phyloP scores from a whole-genome alignment of 2,888 invertebrate species.

The Agrilus biguttatus region DNA sequence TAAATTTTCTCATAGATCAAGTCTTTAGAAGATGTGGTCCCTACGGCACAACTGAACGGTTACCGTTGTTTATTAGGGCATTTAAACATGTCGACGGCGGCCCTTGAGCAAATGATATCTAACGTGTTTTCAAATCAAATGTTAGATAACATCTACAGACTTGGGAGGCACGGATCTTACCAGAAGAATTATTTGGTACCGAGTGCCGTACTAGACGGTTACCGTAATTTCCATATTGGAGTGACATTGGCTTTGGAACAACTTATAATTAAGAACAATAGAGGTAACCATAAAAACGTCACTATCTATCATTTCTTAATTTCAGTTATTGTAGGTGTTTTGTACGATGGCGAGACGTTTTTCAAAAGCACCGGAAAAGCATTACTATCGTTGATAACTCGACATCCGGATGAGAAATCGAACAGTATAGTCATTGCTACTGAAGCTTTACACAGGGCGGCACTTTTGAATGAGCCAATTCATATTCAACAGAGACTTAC shows the following conservation, averaged over 20 bases:
- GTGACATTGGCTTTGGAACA: conserved; percentile 27
- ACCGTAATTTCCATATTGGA: conserved; percentile 25
- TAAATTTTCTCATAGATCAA: background rate
- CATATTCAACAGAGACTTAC: conserved; percentile 53
- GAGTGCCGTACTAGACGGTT: conserved; percentile 20
- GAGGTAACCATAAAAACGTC: conserved; percentile 14
- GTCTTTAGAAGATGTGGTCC: no score
- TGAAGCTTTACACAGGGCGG: conserved; percentile 48
- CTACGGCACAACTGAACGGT: conserved; percentile 13
- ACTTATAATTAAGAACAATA: conserved; percentile 25
- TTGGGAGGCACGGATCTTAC: conserved; percentile 20
- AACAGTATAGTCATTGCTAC: conserved; percentile 51
- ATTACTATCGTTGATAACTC: conserved; percentile 49
- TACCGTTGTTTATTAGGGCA: conserved; percentile 33
- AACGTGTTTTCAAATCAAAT: conserved; percentile 28
- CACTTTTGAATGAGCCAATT: conserved; percentile 48
- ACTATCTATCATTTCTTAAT: conserved; percentile 1
- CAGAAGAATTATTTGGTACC: conserved; percentile 23
- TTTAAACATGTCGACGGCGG: conserved; percentile 30
- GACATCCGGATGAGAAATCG: conserved; percentile 37
- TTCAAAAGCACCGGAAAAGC: conserved; percentile 54
- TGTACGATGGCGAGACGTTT: conserved; percentile 53
- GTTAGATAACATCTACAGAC: conserved; percentile 24
- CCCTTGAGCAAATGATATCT: conserved; percentile 27
- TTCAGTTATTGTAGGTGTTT: conserved; percentile 19